Conservation (phyloP, 2,888 invertebrate genomes). For the Agonopterix heracliana region DNA sequence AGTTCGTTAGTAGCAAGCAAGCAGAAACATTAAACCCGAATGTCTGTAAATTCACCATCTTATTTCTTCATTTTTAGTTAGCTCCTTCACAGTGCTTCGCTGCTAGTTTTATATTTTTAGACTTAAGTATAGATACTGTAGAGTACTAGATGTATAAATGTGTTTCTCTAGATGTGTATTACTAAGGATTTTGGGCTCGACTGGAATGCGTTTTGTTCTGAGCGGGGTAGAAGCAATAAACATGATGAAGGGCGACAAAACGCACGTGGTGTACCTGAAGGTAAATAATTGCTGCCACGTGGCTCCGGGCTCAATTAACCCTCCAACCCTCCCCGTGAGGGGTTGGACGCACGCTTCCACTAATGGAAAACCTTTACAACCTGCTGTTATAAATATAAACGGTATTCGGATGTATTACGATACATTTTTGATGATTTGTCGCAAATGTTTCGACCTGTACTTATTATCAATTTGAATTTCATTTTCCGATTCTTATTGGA, state of each 20-base stretch:
- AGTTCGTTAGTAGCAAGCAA: slow-evolving; percentile 25
- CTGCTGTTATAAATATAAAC: slow-evolving; percentile 20
- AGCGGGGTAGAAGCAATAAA: neutral
- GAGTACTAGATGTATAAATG: neutral
- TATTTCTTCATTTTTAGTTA: slow-evolving; percentile 72
- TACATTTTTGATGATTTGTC: neutral
- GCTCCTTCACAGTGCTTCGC: slow-evolving; percentile 65
- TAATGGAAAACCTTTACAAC: slow-evolving; percentile 42
- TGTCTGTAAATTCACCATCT: slow-evolving; percentile 69
- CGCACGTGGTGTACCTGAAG: slow-evolving; percentile 61
- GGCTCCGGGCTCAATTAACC: slow-evolving; percentile 60
- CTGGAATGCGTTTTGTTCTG: neutral
- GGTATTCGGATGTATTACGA: slow-evolving; percentile 1
- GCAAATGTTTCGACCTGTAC: neutral
- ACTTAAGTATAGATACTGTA: slow-evolving; percentile 13
- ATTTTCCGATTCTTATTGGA: neutral
- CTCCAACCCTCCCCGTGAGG: slow-evolving; percentile 35
- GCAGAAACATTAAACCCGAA: slow-evolving; percentile 62
- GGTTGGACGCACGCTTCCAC: slow-evolving; percentile 46
- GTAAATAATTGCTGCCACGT: slow-evolving; percentile 74
- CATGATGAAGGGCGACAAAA: slow-evolving; percentile 7
- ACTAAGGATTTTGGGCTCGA: neutral
- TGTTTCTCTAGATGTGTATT: neutral
- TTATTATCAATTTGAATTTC: neutral
- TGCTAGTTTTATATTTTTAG: slow-evolving; percentile 27